Base-by-base conservation (phyloP, 2,888 invertebrate species). In the Metacarcinus magister region DNA sequence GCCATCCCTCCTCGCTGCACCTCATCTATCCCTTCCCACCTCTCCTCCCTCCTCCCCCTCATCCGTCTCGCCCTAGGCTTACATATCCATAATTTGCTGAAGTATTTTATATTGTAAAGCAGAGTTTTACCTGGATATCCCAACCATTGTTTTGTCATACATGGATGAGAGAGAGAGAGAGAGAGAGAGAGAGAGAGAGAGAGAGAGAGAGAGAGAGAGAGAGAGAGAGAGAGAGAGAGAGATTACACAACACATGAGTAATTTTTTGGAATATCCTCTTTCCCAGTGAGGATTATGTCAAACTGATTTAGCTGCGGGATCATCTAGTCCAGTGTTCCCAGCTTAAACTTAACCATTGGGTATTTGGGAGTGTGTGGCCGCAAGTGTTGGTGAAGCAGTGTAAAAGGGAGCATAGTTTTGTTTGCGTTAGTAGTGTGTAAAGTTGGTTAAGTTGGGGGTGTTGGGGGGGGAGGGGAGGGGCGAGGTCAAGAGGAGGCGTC, bases 231-330 rank as follows among this genome's bases (percentile, higher is more conserved):
- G 5, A 48, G 7, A 48, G 48, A 48, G 13, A 8, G 48, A 13
- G 7, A 60, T 60, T 60, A 60, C 60, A 67, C 19, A 67, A 67
- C 7, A 75, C 75, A 28, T 2, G 75, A 75, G 75, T 75, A 75
- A 75, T 75, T 90, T 90, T 44, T 90, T 90, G 43, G 89, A 19
- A 90, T 54, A 32, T 92, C 60, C 28, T n/a, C 60, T 23, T 92
- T 28, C 28, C 92, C 23, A 23, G 4, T 75, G 7, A 75, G n/a
- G 75, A 75, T 75, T 75, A 75, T 75, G 28, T 75, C 23, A 75
- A 75, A 75, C 75, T 75, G 75, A 75, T 75, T 75, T 75, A 28
- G n/a, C 28, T 5, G 28, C 23, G 75, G 75, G 75, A 75, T 75
- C 75, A 75, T 75, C 75, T 23, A 19, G 2, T 75, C 28, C n/a